Evolutionary conservation across 1,140 invertebrate species (phyloP).

Genomic region (Drosophila pandora): DNA sequence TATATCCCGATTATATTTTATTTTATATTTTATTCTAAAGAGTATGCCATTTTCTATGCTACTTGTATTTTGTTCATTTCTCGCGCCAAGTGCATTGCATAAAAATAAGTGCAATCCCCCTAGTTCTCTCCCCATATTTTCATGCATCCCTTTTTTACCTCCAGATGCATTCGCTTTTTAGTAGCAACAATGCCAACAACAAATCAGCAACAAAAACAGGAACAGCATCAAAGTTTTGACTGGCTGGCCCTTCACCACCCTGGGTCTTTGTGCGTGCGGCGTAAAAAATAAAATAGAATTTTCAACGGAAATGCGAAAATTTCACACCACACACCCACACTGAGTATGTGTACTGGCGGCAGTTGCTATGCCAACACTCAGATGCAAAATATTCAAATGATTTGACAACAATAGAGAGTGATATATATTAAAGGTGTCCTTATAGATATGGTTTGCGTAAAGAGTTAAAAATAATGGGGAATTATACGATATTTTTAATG

Average conservation of each 20-base stretch:
- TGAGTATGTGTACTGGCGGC: conserved; percentile 41
- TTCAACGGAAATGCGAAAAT: conserved; percentile 59
- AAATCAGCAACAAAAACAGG: neutral
- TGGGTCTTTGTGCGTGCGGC: conserved; percentile 18
- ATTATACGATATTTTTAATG: neutral
- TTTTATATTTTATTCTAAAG: neutral
- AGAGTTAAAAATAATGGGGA: neutral
- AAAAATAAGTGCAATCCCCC: conserved; percentile 47
- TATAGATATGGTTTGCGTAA: neutral
- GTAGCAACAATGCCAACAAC: conserved; percentile 29
- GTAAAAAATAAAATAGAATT: conserved; percentile 45
- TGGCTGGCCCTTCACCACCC: conserved; percentile 6
- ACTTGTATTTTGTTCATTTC: conserved; percentile 46
- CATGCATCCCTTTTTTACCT: conserved; percentile 13
- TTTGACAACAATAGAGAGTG: conserved; percentile 18
- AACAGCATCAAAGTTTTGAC: conserved; percentile 29
- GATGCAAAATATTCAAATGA: conserved; percentile 32
- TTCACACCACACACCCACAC: conserved; percentile 46
- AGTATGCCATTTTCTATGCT: conserved; percentile 4
- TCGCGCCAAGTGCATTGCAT: conserved; percentile 46
- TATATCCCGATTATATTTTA: neutral
- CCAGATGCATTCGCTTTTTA: conserved; percentile 47
- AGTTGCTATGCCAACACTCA: conserved; percentile 38
- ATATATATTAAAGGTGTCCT: neutral
- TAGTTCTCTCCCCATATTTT: neutral